phyloP scores from a whole-genome alignment of 2,888 invertebrate genomes.

The Netelia melanura region DNA sequence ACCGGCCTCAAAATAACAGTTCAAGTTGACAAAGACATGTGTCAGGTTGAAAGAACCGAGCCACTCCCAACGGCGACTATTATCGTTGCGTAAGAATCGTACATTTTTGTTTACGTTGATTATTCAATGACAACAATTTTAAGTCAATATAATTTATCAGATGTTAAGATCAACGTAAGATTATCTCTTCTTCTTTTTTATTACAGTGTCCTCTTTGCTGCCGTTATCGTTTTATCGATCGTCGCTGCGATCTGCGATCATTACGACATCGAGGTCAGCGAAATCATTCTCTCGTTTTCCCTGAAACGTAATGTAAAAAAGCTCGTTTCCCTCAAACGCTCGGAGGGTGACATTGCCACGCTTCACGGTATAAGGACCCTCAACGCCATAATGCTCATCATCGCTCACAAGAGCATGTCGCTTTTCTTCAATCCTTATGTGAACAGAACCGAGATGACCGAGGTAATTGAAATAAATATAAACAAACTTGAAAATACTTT shows the following conservation, averaged over 20 bases:
- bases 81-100: constrained; percentile 84
- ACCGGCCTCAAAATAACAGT: constrained; percentile 87
- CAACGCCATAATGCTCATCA: constrained; percentile 88
- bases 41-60: constrained; percentile 85
- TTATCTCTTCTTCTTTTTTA: constrained; percentile 49
- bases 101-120: constrained; percentile 21
- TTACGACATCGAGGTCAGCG: constrained; percentile 76
- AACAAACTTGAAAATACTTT: too few species aligned
- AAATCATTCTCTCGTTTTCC: constrained; percentile 88
- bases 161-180: background rate
- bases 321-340: constrained; percentile 85
- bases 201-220: constrained; percentile 85
- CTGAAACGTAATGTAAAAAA: constrained; percentile 87
- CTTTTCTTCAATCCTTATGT: constrained; percentile 89
- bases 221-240: constrained; percentile 83
- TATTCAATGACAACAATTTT: constrained; percentile 1
- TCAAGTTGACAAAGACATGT: constrained; percentile 88
- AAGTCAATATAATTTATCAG: background rate
- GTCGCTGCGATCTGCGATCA: constrained; percentile 83
- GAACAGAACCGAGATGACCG: constrained; percentile 89
- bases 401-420: constrained; percentile 91
- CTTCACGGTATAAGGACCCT: constrained; percentile 89
- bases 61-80: constrained; percentile 85
- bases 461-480: constrained; percentile 81
- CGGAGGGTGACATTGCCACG: constrained; percentile 87